Evolutionary conservation across 2,888 invertebrate species (phyloP).

Genomic region (Drosophila gaucha): DNA sequence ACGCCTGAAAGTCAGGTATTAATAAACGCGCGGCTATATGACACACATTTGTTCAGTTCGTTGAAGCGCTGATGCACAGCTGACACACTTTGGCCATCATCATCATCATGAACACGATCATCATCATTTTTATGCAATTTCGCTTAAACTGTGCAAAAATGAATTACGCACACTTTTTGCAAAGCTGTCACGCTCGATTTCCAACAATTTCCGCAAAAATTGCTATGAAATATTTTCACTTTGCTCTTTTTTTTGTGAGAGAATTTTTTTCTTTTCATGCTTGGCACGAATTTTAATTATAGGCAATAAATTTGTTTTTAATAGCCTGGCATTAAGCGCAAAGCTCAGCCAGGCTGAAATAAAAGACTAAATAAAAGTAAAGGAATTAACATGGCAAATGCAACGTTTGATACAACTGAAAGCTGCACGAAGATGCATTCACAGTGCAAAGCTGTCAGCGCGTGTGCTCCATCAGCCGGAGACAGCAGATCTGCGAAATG

Average conservation of each 20-base stretch:
- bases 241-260: not conserved
- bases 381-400: constrained; percentile 27
- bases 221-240: constrained; percentile 24
- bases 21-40: constrained; percentile 60
- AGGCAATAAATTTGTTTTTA: constrained; percentile 70
- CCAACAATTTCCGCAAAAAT: constrained; percentile 61
- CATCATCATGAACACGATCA: constrained; percentile 1
- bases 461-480: constrained; percentile 1
- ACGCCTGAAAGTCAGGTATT: constrained; percentile 61
- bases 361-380: constrained; percentile 3
- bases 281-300: constrained; percentile 62
- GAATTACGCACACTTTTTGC: constrained; percentile 47
- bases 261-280: constrained; percentile 5
- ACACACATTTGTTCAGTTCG: constrained; percentile 54
- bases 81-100: constrained; percentile 62
- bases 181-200: constrained; percentile 60
- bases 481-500: constrained; percentile 11
- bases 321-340: constrained; percentile 54
- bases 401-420: constrained; percentile 8
- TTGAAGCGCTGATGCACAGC: constrained; percentile 64
- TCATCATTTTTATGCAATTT: constrained; percentile 43
- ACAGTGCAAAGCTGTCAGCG: constrained; percentile 16
- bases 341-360: constrained; percentile 11
- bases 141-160: constrained; percentile 45
- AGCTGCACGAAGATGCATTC: constrained; percentile 11